phyloP scores from a whole-genome alignment of 2,113 vertebrate species.

The human (Homo sapiens) region DNA sequence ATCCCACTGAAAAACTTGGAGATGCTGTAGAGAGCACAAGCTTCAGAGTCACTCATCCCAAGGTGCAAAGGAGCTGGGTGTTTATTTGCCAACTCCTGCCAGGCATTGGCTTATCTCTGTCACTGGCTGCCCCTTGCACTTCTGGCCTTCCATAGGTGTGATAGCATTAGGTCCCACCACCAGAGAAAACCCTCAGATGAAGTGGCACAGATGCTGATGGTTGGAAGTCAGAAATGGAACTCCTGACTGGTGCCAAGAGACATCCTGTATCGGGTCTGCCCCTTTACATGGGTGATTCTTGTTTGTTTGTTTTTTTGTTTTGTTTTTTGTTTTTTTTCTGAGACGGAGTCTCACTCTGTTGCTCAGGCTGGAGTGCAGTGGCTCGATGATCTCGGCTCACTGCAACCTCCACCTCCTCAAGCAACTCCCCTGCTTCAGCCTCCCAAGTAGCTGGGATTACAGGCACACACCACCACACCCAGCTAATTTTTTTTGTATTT shows the following conservation, averaged over 20 bases:
- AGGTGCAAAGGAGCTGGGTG: background rate
- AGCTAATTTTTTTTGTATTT: no score
- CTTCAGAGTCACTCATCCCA: background rate
- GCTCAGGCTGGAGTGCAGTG: no score
- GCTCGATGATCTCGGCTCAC: no score
- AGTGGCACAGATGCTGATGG: background rate
- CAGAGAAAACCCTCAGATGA: background rate
- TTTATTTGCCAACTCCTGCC: background rate
- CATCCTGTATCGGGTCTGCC: background rate
- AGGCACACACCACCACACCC: no score
- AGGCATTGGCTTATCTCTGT: background rate
- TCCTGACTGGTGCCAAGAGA: background rate
- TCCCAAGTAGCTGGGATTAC: no score
- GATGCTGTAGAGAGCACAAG: background rate
- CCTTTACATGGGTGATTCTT: background rate
- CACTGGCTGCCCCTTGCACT: background rate
- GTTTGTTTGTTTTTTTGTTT: no score
- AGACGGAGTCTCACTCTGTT: no score
- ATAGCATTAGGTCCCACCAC: background rate
- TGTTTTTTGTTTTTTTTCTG: no score
- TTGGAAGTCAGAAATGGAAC: background rate
- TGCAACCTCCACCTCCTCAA: no score
- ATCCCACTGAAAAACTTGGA: background rate
- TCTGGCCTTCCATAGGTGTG: background rate
- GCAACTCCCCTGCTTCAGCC: no score